Evolutionary conservation across 2,113 vertebrate genomes (phyloP), one percentile per base, ranked within the genome.

Genomic region (Chroicocephalus ridibundus): DNA sequence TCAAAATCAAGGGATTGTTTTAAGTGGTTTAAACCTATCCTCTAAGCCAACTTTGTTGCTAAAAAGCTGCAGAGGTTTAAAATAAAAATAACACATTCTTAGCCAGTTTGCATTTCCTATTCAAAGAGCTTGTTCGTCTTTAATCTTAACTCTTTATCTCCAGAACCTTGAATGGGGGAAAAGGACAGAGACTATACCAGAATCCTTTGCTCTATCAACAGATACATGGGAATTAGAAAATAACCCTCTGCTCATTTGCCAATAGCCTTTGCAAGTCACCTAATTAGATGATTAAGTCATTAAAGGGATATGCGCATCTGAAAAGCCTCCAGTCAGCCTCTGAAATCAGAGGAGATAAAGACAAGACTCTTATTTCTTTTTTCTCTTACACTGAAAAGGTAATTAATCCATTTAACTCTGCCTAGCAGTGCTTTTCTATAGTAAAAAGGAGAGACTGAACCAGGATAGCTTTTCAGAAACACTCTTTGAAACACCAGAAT

Each of bases 281-380:
- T 99, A 99, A 99, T 99, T 98, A 99, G 98, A 98, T 97, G 98
- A 99, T 99, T 99, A 99, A 99, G 98, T 99, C 98, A 99, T 99
- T 99, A 99, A 98, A 98, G 96, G 96, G 93, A 97, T 97, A 97
- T 95, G 96, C 74, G 86, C 97, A 97, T 98, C 98, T 99, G 98
- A 98, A 99, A 99, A 98, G 98, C 96, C 96, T 93, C 97, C 94
- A 95, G 96, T 98, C 98, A 98, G 97, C 96, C 97, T 97, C 97
- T 98, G 98, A 98, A 98, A 99, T 98, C 98, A 98, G 98, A 99
- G 98, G 95, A 98, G 98, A 98, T 98, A 98, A 99, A 99, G 98
- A 97, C 93, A 92, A 95, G 94, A 88, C 86, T 96, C 96, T 82
- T 70, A 92, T 79, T 90, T 95, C 96, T 97, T 95, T 97, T 98